Conservation (phyloP, 2,113 vertebrate species). For the Salvelinus sp. region DNA sequence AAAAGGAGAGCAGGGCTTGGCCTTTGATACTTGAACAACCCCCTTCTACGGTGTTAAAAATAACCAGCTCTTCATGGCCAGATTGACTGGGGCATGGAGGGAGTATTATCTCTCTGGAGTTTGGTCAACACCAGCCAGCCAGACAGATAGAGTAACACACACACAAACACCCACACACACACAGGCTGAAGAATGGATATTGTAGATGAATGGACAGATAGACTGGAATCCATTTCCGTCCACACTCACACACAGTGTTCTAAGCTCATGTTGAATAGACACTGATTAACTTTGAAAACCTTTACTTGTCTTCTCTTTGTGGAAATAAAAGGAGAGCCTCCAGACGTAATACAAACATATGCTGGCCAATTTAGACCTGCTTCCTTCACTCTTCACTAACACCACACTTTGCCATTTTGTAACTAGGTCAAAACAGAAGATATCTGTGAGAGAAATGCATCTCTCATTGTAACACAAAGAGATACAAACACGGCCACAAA, state of each 20-base stretch:
- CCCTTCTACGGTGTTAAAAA: conserved; percentile 63
- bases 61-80: conserved; percentile 67
- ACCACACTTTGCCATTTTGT: conserved; percentile 1
- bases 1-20: conserved; percentile 25
- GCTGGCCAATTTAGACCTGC: conserved; percentile 8
- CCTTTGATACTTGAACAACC: conserved; percentile 54
- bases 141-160: conserved; percentile 42
- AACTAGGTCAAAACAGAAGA: too few species aligned
- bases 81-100: conserved; percentile 65
- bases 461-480: too few species aligned
- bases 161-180: conserved; percentile 3
- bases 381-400: conserved; percentile 18
- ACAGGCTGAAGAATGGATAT: background rate
- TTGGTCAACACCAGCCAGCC: conserved; percentile 53
- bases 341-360: background rate
- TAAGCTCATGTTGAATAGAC: background rate
- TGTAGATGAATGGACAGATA: conserved; percentile 35
- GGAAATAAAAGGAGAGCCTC: too few species aligned
- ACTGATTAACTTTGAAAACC: too few species aligned
- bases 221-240: background rate
- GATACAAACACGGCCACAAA: too few species aligned
- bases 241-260: background rate
- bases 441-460: too few species aligned
- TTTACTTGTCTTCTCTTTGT: background rate
- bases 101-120: conserved; percentile 70